These are phyloP conservation scores for Diadegma fenestrale DNA, from an alignment of 2,888 invertebrate genomes.

Conservation along the genomic window DNA sequence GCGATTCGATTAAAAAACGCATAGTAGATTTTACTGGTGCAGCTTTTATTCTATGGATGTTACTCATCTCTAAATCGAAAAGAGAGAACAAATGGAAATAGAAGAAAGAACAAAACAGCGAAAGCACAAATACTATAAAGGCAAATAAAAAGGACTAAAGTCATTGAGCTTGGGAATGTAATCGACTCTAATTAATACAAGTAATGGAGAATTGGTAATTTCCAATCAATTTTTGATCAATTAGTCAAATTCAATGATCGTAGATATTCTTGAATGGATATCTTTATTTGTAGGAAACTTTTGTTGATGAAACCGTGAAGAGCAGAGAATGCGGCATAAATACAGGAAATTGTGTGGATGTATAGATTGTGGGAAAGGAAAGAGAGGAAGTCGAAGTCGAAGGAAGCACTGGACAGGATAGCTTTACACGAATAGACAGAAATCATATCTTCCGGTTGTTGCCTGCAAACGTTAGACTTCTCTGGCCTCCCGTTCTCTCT, in stretches of 20 bases:
- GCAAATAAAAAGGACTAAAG: neutral
- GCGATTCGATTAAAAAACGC: conserved; percentile 63
- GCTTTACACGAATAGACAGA: conserved; percentile 46
- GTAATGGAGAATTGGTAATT: neutral
- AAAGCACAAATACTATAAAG: conserved; percentile 7
- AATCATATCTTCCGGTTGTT: conserved; percentile 35
- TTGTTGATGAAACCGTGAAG: neutral
- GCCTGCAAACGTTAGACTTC: neutral
- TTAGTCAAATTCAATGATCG: neutral
- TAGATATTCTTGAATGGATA: neutral
- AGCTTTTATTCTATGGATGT: conserved; percentile 44
- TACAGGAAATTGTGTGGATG: conserved; percentile 28
- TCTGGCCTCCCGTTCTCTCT: neutral
- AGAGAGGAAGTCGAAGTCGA: conserved; percentile 4
- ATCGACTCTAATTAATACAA: neutral
- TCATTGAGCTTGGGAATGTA: neutral
- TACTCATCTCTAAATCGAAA: conserved; percentile 12
- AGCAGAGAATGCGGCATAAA: neutral
- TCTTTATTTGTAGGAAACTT: neutral
- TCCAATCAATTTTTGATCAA: too few species aligned
- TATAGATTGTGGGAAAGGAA: conserved; percentile 1
- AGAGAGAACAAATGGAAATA: conserved; percentile 10
- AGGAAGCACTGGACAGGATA: conserved; percentile 14
- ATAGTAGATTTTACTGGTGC: conserved; percentile 48
- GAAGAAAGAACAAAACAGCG: conserved; percentile 30